Evolutionary conservation across 2,888 invertebrate species (phyloP).

Genomic region (Muschampia plurimacula): DNA sequence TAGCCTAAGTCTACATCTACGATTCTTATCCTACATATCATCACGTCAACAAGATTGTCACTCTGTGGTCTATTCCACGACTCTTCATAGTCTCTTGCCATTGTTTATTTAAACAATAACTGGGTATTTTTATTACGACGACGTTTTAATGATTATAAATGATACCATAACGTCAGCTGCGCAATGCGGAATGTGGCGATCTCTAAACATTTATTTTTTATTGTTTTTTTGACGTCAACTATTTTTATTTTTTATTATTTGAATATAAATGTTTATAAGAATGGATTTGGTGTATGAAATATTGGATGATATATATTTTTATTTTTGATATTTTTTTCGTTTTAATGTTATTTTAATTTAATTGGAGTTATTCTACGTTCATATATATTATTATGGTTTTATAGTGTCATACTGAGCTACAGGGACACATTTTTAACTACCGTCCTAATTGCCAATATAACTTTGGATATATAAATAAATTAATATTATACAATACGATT

Average conservation of each 20-base stretch:
- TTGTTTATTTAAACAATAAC: conserved; percentile 84
- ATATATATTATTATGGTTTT: too few species aligned
- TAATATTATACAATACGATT: too few species aligned
- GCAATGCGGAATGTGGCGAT: conserved; percentile 42
- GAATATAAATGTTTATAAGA: conserved; percentile 18
- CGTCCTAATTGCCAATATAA: too few species aligned
- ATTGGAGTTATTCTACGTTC: too few species aligned
- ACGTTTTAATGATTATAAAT: conserved; percentile 78
- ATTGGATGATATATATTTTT: not conserved
- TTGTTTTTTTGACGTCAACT: conserved; percentile 43
- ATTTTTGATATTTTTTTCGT: too few species aligned
- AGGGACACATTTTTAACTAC: too few species aligned
- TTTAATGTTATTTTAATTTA: too few species aligned
- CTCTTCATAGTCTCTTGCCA: conserved; percentile 72
- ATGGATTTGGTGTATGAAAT: conserved; percentile 9
- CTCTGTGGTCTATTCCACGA: conserved; percentile 69
- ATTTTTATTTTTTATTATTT: conserved; percentile 15
- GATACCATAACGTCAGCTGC: conserved; percentile 56
- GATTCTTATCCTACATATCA: conserved; percentile 63
- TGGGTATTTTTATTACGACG: conserved; percentile 71
- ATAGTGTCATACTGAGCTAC: too few species aligned
- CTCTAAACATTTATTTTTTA: conserved; percentile 46
- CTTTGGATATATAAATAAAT: too few species aligned
- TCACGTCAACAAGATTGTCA: conserved; percentile 69
- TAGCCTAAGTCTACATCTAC: conserved; percentile 7